Evolutionary conservation across 2,797 vertebrate species (phyloP).

Genomic region (Notolabrus celidotus): DNA sequence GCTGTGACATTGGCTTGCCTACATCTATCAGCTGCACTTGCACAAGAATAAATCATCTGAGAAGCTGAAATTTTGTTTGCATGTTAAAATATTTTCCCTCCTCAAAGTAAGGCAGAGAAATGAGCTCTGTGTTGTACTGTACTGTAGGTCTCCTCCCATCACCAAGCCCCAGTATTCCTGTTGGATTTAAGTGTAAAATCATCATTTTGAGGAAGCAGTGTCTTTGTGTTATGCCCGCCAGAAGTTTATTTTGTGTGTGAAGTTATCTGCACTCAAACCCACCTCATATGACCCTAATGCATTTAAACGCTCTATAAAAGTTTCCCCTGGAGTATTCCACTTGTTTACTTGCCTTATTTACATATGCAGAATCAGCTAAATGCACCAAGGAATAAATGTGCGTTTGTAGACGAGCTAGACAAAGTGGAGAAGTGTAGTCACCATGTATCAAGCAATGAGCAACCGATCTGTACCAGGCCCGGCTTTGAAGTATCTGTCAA

Average conservation of each 20-base stretch:
- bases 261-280: not conserved
- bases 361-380: conserved; percentile 16
- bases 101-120: not conserved
- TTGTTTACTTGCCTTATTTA: conserved; percentile 17
- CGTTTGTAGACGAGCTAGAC: conserved; percentile 38
- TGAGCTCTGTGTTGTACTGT: not conserved
- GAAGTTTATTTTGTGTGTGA: not conserved
- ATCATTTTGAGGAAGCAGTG: not conserved
- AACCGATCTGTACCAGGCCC: conserved; percentile 38
- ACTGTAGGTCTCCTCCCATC: not conserved
- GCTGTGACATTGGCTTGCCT: no score
- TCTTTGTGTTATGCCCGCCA: not conserved
- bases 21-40: no score
- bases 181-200: not conserved
- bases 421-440: conserved; percentile 21
- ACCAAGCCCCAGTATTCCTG: not conserved
- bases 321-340: not conserved
- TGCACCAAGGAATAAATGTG: not conserved
- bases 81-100: not conserved
- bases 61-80: not conserved
- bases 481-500: conserved; percentile 69
- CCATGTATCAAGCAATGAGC: conserved; percentile 31
- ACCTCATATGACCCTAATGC: not conserved
- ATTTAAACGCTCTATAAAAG: conserved; percentile 8
- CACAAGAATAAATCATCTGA: not conserved